A percentile compares a stretch with the other conserved stretches of the same genome.
Conservation (phyloP, 2,797 vertebrate species). For the Coreius guichenoti region DNA sequence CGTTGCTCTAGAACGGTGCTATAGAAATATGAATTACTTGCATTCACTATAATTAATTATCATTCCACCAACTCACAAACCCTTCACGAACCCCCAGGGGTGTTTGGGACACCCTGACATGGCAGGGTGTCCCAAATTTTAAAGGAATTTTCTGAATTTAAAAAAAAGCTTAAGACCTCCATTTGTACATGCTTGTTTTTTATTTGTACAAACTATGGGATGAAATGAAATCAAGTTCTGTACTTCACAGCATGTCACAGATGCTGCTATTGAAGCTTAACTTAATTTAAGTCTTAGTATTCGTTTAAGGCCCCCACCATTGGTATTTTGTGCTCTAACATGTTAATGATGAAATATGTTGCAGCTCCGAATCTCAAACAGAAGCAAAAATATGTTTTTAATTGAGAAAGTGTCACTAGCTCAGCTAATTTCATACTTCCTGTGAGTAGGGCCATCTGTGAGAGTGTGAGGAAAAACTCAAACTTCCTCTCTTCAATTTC, state of each 20-base stretch:
- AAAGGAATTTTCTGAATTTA: neutral
- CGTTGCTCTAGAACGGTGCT: neutral
- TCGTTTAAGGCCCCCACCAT: neutral
- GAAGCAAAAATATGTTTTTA: neutral
- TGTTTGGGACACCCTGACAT: neutral
- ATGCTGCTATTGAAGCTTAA: slow-evolving; percentile 7
- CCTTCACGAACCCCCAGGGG: neutral
- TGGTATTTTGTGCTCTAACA: neutral
- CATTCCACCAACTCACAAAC: too few relatives aligned
- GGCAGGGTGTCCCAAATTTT: neutral
- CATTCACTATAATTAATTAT: neutral
- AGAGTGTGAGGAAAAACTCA: neutral
- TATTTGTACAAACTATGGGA: neutral
- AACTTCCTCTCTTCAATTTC: neutral
- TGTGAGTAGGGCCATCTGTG: slow-evolving; percentile 18
- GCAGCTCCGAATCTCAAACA: neutral
- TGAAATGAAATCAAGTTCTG: neutral
- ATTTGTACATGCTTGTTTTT: neutral
- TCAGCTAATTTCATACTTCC: slow-evolving; percentile 13
- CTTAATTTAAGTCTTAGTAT: neutral
- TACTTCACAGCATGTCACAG: neutral
- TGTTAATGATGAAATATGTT: neutral
- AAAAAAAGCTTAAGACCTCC: neutral
- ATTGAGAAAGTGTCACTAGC: slow-evolving; percentile 17
- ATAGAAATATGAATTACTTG: neutral